Conservation (phyloP, 2,888 invertebrate species). For the Erebia epiphron region DNA sequence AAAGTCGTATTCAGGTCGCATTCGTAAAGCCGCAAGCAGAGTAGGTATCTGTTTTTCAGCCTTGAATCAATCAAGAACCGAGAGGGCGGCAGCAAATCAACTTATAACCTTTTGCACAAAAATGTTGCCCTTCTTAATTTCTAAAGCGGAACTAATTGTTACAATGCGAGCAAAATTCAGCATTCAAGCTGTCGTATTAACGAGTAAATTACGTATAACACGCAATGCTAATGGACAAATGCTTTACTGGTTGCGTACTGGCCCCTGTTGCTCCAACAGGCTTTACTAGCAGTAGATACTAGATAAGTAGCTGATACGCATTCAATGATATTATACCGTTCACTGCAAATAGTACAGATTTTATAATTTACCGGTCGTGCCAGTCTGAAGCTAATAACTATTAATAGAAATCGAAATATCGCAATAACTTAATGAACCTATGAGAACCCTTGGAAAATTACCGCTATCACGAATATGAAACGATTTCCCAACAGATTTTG, state of each 20-base stretch:
- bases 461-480: slow-evolving; percentile 12
- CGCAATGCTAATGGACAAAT: slow-evolving; percentile 58
- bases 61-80: slow-evolving; percentile 70
- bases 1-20: slow-evolving; percentile 54
- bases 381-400: slow-evolving; percentile 44
- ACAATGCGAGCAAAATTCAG: slow-evolving; percentile 53
- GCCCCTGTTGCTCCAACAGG: slow-evolving; percentile 55
- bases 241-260: slow-evolving; percentile 56
- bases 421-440: slow-evolving; percentile 23
- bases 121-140: slow-evolving; percentile 67
- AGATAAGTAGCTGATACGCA: slow-evolving; percentile 51
- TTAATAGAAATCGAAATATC: slow-evolving; percentile 35
- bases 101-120: slow-evolving; percentile 57
- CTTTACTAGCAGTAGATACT: slow-evolving; percentile 55
- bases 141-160: slow-evolving; percentile 71
- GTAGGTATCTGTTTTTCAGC: slow-evolving; percentile 66
- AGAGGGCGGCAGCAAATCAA: slow-evolving; percentile 55
- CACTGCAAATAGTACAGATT: slow-evolving; percentile 55
- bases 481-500: slow-evolving; percentile 7
- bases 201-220: slow-evolving; percentile 66
- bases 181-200: slow-evolving; percentile 64
- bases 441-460: slow-evolving; percentile 20
- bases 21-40: slow-evolving; percentile 55
- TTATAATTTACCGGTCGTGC: slow-evolving; percentile 51
- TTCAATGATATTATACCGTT: slow-evolving; percentile 56